Conservation (phyloP, 1,140 invertebrate species). For the Branchinecta lynchi region DNA sequence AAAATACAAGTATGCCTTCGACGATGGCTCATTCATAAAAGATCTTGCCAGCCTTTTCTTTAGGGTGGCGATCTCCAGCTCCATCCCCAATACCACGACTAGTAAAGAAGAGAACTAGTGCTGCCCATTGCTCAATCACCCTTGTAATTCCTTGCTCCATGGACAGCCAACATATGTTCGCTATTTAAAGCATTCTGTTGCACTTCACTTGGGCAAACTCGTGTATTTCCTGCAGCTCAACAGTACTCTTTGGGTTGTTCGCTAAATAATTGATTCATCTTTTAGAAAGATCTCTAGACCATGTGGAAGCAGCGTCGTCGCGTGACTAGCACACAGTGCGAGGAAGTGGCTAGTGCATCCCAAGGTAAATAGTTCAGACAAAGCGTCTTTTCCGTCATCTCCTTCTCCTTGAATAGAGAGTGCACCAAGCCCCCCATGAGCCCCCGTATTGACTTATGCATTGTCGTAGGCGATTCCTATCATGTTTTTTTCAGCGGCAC, state of each 20-base stretch:
- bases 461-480: background rate
- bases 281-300: background rate
- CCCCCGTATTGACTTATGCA: background rate
- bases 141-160: constrained; percentile 21
- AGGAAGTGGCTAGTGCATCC: background rate
- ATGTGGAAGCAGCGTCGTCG: background rate
- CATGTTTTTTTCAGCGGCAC: background rate
- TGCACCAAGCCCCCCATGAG: background rate
- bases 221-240: constrained; percentile 21
- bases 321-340: background rate
- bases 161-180: constrained; percentile 20
- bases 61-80: background rate
- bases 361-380: background rate
- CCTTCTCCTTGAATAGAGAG: background rate
- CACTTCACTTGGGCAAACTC: constrained; percentile 16
- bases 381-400: background rate
- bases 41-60: background rate
- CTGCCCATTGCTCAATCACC: constrained; percentile 22
- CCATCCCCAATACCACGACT: constrained; percentile 18
- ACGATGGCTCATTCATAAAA: background rate
- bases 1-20: background rate
- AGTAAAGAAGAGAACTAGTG: constrained; percentile 21
- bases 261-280: background rate
- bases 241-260: constrained; percentile 19
- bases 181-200: constrained; percentile 19